Evolutionary conservation across 2,888 invertebrate genomes (phyloP).

Genomic region (Pardosa pseudoannulata): DNA sequence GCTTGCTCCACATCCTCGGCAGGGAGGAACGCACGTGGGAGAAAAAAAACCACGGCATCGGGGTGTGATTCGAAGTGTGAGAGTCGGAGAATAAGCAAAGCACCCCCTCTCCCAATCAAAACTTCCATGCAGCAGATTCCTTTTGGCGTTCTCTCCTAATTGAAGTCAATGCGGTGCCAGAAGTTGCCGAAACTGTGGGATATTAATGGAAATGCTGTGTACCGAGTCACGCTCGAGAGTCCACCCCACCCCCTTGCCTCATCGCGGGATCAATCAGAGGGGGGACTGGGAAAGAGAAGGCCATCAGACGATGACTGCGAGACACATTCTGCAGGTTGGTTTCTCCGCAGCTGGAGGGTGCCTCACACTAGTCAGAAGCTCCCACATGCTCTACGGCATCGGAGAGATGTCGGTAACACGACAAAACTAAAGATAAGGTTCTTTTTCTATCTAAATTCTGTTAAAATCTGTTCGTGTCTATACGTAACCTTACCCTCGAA

Average conservation of each 20-base stretch:
- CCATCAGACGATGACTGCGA: background rate
- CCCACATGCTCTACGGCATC: too few species aligned
- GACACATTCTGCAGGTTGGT: background rate
- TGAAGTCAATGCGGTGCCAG: constrained; percentile 30
- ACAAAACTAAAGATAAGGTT: too few species aligned
- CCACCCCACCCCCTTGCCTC: constrained; percentile 9
- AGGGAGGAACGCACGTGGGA: too few species aligned
- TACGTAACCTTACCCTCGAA: too few species aligned
- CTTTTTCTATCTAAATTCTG: too few species aligned
- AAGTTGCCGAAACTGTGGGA: constrained; percentile 31
- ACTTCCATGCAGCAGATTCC: too few species aligned
- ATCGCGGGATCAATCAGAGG: constrained; percentile 44
- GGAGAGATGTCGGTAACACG: too few species aligned
- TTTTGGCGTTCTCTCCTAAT: constrained; percentile 36
- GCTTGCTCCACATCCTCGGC: background rate
- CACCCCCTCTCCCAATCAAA: background rate
- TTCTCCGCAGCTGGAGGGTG: too few species aligned
- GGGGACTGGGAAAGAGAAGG: too few species aligned
- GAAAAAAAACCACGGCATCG: background rate
- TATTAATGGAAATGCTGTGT: constrained; percentile 63
- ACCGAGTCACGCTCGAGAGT: constrained; percentile 42
- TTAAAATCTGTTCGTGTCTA: too few species aligned
- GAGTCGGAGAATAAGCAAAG: background rate
- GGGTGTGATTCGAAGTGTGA: too few species aligned
- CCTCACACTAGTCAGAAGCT: too few species aligned